These are phyloP conservation scores for Barbus barbus DNA, from an alignment of 2,113 vertebrate species.

Conservation along the genomic window DNA sequence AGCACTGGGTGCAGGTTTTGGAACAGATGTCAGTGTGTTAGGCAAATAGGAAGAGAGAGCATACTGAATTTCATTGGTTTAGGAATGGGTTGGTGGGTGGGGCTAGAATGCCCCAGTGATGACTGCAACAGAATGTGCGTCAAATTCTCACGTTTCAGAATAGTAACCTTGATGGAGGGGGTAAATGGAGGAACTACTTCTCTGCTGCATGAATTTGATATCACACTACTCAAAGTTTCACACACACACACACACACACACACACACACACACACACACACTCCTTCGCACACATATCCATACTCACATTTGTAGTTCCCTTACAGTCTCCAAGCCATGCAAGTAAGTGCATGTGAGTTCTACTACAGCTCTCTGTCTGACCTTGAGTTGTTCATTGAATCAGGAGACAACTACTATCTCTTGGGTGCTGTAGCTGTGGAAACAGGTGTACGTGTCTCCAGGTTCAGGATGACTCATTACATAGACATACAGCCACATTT, in stretches of 20 bases:
- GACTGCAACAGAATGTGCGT: constrained; percentile 51
- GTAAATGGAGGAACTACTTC: constrained; percentile 15
- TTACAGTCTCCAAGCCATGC: background rate
- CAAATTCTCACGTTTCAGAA: constrained; percentile 53
- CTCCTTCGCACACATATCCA: background rate
- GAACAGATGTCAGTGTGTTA: background rate
- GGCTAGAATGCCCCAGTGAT: background rate
- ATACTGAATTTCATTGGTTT: constrained; percentile 38
- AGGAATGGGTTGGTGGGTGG: constrained; percentile 30
- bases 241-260: background rate
- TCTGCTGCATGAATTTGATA: constrained; percentile 24
- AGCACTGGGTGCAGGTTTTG: background rate
- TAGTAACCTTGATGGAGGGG: constrained; percentile 44
- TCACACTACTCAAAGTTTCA: constrained; percentile 19
- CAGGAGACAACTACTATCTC: constrained; percentile 7
- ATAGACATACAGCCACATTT: constrained; percentile 1
- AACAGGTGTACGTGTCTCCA: constrained; percentile 49
- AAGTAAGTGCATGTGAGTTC: background rate
- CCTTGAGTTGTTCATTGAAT: constrained; percentile 47
- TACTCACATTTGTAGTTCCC: background rate
- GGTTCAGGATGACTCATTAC: constrained; percentile 48
- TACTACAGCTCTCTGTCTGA: constrained; percentile 27
- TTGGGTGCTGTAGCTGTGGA: constrained; percentile 35
- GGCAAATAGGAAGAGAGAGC: background rate
- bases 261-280: background rate